Percentiles rank a stretch among this genome's conserved stretches.
phyloP scores from a whole-genome alignment of 2,888 invertebrate genomes.

The Polylopha cassiicola region DNA sequence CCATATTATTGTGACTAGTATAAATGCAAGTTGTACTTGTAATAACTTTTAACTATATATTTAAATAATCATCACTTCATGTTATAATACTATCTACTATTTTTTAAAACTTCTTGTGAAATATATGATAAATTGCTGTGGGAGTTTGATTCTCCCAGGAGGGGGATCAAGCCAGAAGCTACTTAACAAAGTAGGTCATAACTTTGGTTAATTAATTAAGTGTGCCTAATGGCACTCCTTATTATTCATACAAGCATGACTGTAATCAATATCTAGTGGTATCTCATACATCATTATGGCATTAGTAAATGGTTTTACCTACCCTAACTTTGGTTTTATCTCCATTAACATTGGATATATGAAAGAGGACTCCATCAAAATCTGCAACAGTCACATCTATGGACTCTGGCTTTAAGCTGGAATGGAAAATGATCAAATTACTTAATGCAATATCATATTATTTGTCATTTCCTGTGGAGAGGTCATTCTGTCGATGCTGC shows the following conservation, averaged over 20 bases:
- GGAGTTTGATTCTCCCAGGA: slow-evolving; percentile 2
- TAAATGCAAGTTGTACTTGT: no score
- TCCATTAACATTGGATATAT: slow-evolving; percentile 96
- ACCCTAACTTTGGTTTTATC: slow-evolving; percentile 99
- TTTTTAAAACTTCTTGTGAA: no score
- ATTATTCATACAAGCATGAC: no score
- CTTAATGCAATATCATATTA: slow-evolving; percentile 10
- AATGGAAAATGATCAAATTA: slow-evolving; percentile 47
- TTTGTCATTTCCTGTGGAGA: slow-evolving; percentile 40
- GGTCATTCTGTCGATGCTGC: slow-evolving; percentile 18
- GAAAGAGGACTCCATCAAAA: slow-evolving; percentile 99
- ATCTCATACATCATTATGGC: slow-evolving; percentile 2
- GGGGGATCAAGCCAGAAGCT: not conserved
- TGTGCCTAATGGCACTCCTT: no score
- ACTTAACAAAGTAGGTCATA: not conserved
- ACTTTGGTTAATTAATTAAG: not conserved
- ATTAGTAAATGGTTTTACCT: slow-evolving; percentile 56
- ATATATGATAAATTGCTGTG: no score
- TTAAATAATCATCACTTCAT: no score
- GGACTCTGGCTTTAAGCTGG: slow-evolving; percentile 94
- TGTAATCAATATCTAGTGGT: no score
- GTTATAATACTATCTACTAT: no score
- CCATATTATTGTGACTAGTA: no score
- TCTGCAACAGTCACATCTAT: slow-evolving; percentile 97
- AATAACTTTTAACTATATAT: no score